Evolutionary conservation across 2,113 vertebrate genomes (phyloP).

Genomic region (Mormoops blainvillei): DNA sequence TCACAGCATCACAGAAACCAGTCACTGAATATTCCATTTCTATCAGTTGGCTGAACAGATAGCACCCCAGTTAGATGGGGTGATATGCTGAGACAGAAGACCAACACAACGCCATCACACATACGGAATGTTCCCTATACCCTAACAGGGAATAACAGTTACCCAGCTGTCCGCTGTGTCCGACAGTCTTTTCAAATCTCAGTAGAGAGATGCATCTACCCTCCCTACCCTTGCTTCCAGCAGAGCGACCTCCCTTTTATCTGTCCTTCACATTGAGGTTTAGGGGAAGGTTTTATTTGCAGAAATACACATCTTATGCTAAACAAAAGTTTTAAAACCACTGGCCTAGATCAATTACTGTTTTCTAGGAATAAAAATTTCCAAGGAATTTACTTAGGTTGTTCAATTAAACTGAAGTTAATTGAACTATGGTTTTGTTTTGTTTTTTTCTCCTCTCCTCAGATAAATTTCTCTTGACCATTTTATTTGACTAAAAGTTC

Average conservation of each 20-base stretch:
- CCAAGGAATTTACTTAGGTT: constrained; percentile 3
- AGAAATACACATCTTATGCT: background rate
- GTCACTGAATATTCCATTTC: background rate
- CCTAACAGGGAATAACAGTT: fast-evolving
- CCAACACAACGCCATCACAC: background rate
- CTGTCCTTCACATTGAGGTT: background rate
- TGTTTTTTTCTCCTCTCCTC: background rate
- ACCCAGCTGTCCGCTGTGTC: background rate
- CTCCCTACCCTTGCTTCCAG: background rate
- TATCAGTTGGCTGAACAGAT: background rate
- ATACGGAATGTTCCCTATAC: fast-evolving
- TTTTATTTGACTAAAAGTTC: background rate
- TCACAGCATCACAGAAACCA: background rate
- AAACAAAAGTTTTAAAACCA: background rate
- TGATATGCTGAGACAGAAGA: background rate
- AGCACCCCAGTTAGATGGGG: fast-evolving
- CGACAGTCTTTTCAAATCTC: background rate
- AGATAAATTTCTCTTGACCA: background rate
- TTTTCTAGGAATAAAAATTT: constrained; percentile 14
- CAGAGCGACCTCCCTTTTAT: background rate
- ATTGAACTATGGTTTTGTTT: constrained; percentile 14
- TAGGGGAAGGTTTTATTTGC: background rate
- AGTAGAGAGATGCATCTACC: background rate
- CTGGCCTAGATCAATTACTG: background rate
- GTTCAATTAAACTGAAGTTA: constrained; percentile 27